These are phyloP conservation scores for Cricetomys ansorgei DNA, from an alignment of 2,113 vertebrate genomes.

Conservation along the genomic window DNA sequence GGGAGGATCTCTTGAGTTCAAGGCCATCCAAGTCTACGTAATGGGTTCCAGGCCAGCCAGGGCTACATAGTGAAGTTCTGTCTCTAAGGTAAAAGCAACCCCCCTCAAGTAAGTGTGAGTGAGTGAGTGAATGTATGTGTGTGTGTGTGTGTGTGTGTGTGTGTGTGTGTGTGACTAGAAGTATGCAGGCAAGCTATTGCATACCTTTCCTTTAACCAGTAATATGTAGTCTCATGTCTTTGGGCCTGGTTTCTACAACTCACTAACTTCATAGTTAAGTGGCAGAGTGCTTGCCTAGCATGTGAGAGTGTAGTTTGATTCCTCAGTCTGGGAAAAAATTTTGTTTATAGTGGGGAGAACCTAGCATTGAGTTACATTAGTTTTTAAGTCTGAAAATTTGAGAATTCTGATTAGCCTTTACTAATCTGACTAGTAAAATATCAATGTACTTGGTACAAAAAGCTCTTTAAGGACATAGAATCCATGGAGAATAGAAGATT, in stretches of 20 bases:
- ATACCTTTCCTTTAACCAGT: slow-evolving; percentile 21
- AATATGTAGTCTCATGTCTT: slow-evolving; percentile 30
- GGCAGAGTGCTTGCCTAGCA: neutral
- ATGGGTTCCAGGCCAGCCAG: neutral
- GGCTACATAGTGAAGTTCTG: neutral
- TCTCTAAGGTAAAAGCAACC: neutral
- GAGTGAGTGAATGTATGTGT: neutral
- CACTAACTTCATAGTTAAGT: neutral
- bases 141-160: neutral
- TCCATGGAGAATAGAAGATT: neutral
- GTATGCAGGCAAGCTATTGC: slow-evolving; percentile 6
- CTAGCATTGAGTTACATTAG: slow-evolving; percentile 28
- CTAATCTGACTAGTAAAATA: slow-evolving; percentile 50
- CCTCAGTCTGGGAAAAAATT: no score
- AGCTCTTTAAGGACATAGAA: slow-evolving; percentile 19
- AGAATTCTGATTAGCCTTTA: slow-evolving; percentile 41
- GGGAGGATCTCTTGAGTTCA: neutral
- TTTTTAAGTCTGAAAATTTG: slow-evolving; percentile 46
- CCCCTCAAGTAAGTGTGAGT: neutral
- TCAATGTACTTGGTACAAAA: slow-evolving; percentile 12
- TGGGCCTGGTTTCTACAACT: neutral
- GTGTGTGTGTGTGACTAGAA: neutral
- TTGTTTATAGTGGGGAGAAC: neutral
- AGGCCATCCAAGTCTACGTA: neutral
- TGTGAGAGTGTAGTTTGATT: neutral